Base-by-base conservation (phyloP, 30 jellyfish, hydroid and myxozoan genomes). In the Cassiopea andromeda region DNA sequence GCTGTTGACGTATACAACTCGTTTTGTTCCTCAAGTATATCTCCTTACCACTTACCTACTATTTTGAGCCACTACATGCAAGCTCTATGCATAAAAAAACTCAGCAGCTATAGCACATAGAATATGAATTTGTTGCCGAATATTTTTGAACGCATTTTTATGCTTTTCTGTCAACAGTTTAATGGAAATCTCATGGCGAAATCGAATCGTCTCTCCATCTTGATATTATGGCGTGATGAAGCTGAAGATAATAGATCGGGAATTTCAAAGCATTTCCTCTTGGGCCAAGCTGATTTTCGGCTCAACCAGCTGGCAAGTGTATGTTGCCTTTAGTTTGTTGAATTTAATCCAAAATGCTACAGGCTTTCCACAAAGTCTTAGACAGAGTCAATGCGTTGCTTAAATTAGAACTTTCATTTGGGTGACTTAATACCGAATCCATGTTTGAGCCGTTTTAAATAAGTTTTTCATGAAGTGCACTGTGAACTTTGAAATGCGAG, bases 221-320 rank as follows among this genome's bases (percentile, higher is more conserved):
- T 81, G 91, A 81, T 89, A 27, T 44, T 80, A 0, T 89, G 96
- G 91, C 96, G 96, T 71, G 96, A 81, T 69, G 92, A 72, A 69
- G 87, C 81, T 16, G 85, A 77, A 44, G 94, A 87, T 61, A 78
- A 77, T 16, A 78, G 78, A 46, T 10, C 80, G 13, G 94, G 94
- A 44, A 15, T 87, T 46, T 87, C 96, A 2, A 80, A 58, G 72
- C 96, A 89, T 48, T 79, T 68, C 57, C 73, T 89, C 50, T 73
- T 81, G 19, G 96, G 96, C 76, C 66, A 73, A 76, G 85, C 88
- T 43, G 92, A 89, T 58, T 81, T 89, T 73, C 64, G 18, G 7
- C 91, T 80, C 1, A 46, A 80, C 89, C 58, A 74, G 80, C 60
- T 89, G 1, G 89, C 78, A 13, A 89, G 75, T 88, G 96, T 89